Conservation (phyloP, 2,113 vertebrate genomes). For the Hemiscyllium ocellatum region DNA sequence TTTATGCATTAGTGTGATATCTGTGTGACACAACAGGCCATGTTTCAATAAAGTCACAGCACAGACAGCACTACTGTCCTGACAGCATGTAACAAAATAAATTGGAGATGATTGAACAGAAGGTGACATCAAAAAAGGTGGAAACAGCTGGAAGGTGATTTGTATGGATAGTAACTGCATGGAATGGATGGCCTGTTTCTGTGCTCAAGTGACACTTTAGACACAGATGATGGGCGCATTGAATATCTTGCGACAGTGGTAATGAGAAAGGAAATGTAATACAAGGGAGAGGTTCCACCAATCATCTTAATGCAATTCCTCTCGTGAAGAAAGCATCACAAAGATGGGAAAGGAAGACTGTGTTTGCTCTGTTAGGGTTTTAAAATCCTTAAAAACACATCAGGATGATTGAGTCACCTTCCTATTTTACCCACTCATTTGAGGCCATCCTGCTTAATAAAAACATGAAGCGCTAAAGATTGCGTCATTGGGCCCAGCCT, state of each 20-base stretch:
- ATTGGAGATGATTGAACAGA: no score
- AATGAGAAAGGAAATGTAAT: neutral
- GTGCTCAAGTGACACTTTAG: neutral
- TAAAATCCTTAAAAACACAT: neutral
- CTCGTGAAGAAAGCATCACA: neutral
- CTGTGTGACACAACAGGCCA: neutral
- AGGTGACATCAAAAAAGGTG: no score
- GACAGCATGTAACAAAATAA: no score
- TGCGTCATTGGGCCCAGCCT: neutral
- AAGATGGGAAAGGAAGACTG: neutral
- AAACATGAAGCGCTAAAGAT: neutral
- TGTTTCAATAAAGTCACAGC: no score
- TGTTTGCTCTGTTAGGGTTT: neutral
- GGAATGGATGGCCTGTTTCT: neutral
- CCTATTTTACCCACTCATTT: neutral
- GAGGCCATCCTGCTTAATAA: neutral
- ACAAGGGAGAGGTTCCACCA: neutral
- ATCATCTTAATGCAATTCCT: neutral
- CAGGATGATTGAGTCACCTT: neutral
- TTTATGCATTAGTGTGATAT: neutral
- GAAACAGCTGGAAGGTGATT: neutral
- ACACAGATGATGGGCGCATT: neutral
- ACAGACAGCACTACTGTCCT: no score
- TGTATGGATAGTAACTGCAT: neutral
- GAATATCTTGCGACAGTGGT: neutral